phyloP scores from a whole-genome alignment of 2,113 vertebrate species.

The Tetraodon nigroviridis region DNA sequence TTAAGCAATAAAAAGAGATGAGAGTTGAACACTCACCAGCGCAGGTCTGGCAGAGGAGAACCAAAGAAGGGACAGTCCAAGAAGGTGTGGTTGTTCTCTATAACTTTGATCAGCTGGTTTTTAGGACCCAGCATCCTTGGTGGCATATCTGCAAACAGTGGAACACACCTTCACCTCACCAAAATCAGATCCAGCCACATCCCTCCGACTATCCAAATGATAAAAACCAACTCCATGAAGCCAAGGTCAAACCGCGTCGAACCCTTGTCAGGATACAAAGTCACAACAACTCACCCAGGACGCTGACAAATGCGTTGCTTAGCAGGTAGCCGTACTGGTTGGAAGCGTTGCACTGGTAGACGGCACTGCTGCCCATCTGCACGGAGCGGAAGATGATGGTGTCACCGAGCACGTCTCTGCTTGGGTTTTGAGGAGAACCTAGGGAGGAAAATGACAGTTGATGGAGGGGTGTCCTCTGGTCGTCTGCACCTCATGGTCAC shows the following conservation, averaged over 20 bases:
- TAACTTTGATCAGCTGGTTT: constrained; percentile 89
- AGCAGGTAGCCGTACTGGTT: constrained; percentile 93
- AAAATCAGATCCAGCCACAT: neutral
- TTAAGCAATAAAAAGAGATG: neutral
- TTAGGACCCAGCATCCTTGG: constrained; percentile 84
- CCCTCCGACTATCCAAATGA: neutral
- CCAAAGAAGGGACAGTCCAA: constrained; percentile 94
- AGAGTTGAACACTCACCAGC: constrained; percentile 80
- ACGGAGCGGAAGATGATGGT: constrained; percentile 90
- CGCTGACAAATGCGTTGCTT: constrained; percentile 91
- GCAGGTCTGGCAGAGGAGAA: constrained; percentile 86
- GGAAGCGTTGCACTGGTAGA: constrained; percentile 97
- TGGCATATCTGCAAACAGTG: constrained; percentile 76
- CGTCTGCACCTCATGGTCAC: no score
- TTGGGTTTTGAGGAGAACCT: constrained; percentile 16
- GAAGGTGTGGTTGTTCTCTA: constrained; percentile 85
- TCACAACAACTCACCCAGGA: constrained; percentile 77
- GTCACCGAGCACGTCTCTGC: constrained; percentile 82
- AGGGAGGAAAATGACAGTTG: neutral
- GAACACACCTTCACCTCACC: neutral
- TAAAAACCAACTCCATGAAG: no score
- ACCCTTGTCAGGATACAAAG: neutral
- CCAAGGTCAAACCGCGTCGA: no score
- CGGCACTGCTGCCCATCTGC: constrained; percentile 88
- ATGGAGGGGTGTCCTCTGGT: no score